Percentiles rank a stretch among this genome's conserved stretches.
Conservation (phyloP, 2,113 vertebrate genomes). For the Oenanthe melanoleuca region DNA sequence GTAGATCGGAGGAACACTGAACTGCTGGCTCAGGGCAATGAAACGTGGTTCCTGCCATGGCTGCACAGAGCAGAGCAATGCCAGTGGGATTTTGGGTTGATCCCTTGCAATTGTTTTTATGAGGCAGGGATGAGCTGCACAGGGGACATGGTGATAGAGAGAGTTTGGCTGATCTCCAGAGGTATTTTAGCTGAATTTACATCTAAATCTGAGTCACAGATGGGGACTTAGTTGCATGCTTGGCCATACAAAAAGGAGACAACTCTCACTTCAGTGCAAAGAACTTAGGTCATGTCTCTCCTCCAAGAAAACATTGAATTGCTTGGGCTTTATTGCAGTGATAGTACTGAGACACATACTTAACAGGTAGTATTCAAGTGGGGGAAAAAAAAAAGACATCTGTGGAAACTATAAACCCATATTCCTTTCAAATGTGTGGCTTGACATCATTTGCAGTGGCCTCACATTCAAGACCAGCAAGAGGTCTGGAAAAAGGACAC, state of each 20-base stretch:
- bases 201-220: neutral
- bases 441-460: neutral
- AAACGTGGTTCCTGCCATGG: neutral
- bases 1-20: neutral
- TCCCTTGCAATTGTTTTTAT: neutral
- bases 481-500: neutral
- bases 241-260: neutral
- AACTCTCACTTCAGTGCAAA: neutral
- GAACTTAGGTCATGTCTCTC: neutral
- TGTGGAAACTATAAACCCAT: neutral
- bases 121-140: accelerated
- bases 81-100: neutral
- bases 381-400: neutral
- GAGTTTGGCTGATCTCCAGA: neutral
- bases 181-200: neutral
- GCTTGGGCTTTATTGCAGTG: neutral
- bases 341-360: neutral
- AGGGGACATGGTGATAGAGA: neutral
- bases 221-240: neutral
- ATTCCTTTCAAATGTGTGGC: neutral
- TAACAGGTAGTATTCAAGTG: neutral
- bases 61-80: neutral
- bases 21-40: neutral
- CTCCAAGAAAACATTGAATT: neutral
- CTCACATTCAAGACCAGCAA: neutral